phyloP scores from a whole-genome alignment of 1,140 invertebrate genomes.

The Papilio machaon region DNA sequence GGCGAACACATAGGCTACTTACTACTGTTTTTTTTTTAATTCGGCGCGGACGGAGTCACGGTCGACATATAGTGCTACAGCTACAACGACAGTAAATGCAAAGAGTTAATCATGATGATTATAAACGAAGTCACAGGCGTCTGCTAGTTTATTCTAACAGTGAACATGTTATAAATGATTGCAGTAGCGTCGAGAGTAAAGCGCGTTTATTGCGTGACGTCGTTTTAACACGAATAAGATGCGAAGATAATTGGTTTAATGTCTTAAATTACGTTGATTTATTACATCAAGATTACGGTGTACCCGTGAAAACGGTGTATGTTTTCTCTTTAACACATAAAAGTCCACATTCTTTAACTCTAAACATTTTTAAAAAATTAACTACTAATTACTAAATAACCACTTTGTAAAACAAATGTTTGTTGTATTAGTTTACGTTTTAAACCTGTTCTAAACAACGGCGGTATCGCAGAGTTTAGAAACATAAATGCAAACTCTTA shows the following conservation, averaged over 20 bases:
- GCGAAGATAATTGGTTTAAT: constrained; percentile 33
- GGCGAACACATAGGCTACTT: no score
- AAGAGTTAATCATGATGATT: neutral
- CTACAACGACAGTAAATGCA: neutral
- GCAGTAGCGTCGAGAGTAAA: constrained; percentile 7
- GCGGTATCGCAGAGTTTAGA: no score
- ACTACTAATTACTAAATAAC: no score
- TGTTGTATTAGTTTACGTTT: no score
- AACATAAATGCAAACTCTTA: no score
- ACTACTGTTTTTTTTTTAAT: no score
- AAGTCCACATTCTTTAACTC: neutral
- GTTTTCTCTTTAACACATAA: constrained; percentile 8
- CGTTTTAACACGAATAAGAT: constrained; percentile 35
- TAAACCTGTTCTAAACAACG: no score
- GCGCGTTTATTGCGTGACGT: constrained; percentile 27
- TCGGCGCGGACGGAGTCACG: no score
- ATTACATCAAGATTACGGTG: constrained; percentile 25
- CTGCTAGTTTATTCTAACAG: neutral
- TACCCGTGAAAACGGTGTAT: constrained; percentile 2
- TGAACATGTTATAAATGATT: constrained; percentile 20
- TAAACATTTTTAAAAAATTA: no score
- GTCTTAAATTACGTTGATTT: constrained; percentile 39
- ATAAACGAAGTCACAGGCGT: neutral
- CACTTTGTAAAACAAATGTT: no score
- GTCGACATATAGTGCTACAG: neutral